Evolutionary conservation across 2,888 invertebrate species (phyloP), one percentile per base, ranked within the genome.

Genomic region (Sinelater perroti): DNA sequence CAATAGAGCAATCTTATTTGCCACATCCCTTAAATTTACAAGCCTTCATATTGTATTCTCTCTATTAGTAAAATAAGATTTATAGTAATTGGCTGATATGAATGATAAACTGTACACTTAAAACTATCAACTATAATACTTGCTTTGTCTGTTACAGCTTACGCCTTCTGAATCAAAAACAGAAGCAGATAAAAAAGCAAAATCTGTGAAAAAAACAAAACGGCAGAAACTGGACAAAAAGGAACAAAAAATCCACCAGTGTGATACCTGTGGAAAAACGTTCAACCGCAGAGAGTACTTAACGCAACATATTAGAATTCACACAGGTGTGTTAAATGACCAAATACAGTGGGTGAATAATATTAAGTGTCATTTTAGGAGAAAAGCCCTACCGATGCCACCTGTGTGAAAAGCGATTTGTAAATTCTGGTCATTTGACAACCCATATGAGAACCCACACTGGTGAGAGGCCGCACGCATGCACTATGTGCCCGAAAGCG

Each of bases 231-330:
- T 38, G 5, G 57, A 60, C 18, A 67, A 62, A 54, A 52, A 60
- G 17, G 70, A 69, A 55, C 68, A 67, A 40, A 67, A 67, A 54
- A 65, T 66, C 18, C 75, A 75, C 61, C 72, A 74, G 20, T 77
- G 77, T 63, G 75, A 77, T 60, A 71, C 76, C 24, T 77, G 77
- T 57, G 73, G 74, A 6, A 76, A 76, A 66, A 72, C 72, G 18
- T 77, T 77, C 62, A 75, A 73, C 54, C 66, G 76, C 45, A 67
- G 75, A 47, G 72, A 72, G 58, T 72, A 72, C 60, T 63, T 73
- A 40, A 73, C 72, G 11, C 72, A 73, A 51, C 72, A 73, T 52
- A 73, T 71, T 46, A 59, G 73, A 26, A 72, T 72, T 42, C 73
- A 73, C 50, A 73, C 73, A 26, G 72, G 18, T 28, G 42, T 13